These are phyloP conservation scores for Lytechinus pictus DNA, from an alignment of 35 echinoderm and acorn worm genomes.

Conservation along the genomic window DNA sequence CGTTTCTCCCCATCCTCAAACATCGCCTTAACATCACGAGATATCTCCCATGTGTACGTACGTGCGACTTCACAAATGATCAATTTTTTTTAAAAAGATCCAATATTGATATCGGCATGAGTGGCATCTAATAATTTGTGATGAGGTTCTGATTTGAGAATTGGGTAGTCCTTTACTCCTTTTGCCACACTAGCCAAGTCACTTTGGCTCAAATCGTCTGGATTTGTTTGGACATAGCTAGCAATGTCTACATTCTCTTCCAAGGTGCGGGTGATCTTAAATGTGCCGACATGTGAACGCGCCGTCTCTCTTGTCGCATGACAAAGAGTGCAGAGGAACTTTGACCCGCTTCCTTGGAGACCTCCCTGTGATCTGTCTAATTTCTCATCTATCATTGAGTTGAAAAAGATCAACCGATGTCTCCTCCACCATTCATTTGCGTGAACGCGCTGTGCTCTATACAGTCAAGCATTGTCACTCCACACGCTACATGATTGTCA, in stretches of 20 bases:
- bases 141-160: background rate
- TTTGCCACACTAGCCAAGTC: conserved; percentile 43
- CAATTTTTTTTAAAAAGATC: conserved; percentile 52
- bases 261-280: background rate
- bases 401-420: too few species aligned
- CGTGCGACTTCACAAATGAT: conserved; percentile 54
- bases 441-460: too few species aligned
- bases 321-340: background rate
- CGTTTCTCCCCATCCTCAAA: conserved; percentile 33
- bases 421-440: too few species aligned
- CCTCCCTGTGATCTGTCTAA: too few species aligned
- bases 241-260: conserved; percentile 34
- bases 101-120: conserved; percentile 62
- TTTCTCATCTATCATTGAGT: too few species aligned
- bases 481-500: too few species aligned
- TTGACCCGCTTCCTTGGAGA: background rate
- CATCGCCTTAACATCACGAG: conserved; percentile 39
- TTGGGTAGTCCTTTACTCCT: conserved; percentile 50
- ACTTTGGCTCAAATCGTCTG: background rate
- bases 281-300: background rate
- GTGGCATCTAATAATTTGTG: conserved; percentile 55
- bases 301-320: conserved; percentile 24
- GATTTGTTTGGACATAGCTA: conserved; percentile 24
- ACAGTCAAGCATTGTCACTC: too few species aligned
- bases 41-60: conserved; percentile 40